Evolutionary conservation across 2,888 invertebrate species (phyloP).

Genomic region (Archips crataeganus): DNA sequence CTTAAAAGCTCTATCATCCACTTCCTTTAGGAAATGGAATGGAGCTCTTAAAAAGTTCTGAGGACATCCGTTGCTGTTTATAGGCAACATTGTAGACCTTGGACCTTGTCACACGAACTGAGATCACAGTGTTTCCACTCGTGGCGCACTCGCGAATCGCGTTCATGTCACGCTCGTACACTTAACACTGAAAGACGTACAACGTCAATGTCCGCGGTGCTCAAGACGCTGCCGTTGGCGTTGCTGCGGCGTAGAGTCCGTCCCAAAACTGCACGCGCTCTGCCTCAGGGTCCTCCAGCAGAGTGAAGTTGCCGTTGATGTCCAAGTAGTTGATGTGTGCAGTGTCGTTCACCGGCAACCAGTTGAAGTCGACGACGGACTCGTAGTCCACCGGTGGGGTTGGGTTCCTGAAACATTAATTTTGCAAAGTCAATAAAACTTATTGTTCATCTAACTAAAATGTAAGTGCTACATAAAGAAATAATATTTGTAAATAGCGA

Average conservation of each 20-base stretch:
- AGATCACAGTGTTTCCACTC: slow-evolving; percentile 36
- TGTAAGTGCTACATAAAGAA: too few species aligned
- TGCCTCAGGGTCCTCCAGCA: slow-evolving; percentile 80
- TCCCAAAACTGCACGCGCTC: slow-evolving; percentile 86
- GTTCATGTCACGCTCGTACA: slow-evolving; percentile 18
- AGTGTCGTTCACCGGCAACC: slow-evolving; percentile 80
- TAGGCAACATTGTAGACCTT: slow-evolving; percentile 17
- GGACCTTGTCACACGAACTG: slow-evolving; percentile 34
- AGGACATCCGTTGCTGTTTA: slow-evolving; percentile 17
- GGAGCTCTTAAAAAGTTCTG: slow-evolving; percentile 36
- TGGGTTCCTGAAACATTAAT: slow-evolving; percentile 72
- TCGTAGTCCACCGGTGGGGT: slow-evolving; percentile 83
- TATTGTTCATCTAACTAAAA: too few species aligned
- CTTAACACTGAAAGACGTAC: slow-evolving; percentile 35
- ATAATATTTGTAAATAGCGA: too few species aligned
- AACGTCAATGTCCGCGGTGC: background rate
- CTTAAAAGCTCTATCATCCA: slow-evolving; percentile 41
- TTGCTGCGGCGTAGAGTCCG: slow-evolving; percentile 63
- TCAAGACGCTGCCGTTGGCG: slow-evolving; percentile 23
- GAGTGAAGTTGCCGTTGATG: slow-evolving; percentile 82
- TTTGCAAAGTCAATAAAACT: background rate
- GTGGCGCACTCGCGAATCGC: slow-evolving; percentile 11
- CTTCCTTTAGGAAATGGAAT: slow-evolving; percentile 46
- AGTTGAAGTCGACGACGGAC: slow-evolving; percentile 78
- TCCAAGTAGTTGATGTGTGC: slow-evolving; percentile 78